Conservation (phyloP, 2,113 vertebrate genomes). For the Junco hyemalis region DNA sequence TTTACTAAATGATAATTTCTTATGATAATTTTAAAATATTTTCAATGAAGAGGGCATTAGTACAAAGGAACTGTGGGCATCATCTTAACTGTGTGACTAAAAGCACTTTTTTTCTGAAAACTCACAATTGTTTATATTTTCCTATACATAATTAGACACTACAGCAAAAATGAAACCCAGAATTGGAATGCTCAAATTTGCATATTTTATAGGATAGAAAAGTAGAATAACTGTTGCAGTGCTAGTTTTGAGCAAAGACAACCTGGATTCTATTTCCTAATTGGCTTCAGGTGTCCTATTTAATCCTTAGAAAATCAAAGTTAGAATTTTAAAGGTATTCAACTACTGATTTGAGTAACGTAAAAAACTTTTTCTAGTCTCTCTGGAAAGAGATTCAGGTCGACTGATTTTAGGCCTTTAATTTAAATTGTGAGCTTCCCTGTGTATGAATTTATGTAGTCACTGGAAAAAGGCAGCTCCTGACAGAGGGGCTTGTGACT, state of each 20-base stretch:
- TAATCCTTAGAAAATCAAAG: constrained; percentile 24
- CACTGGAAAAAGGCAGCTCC: background rate
- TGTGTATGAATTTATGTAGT: background rate
- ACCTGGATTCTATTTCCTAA: background rate
- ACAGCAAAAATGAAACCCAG: background rate
- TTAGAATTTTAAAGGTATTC: background rate
- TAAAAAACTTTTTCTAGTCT: background rate
- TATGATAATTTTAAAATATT: background rate
- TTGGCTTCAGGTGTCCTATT: background rate
- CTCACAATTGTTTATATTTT: background rate
- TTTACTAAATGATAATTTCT: background rate
- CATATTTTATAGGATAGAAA: background rate
- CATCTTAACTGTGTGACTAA: background rate
- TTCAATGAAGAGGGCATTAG: background rate
- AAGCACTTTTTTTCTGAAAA: background rate
- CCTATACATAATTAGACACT: background rate
- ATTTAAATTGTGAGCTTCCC: background rate
- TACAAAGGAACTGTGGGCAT: background rate
- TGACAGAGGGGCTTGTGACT: background rate
- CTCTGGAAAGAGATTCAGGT: background rate
- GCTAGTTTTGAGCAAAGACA: background rate
- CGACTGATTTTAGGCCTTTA: background rate
- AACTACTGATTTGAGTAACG: background rate
- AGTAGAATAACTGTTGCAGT: background rate
- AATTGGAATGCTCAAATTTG: background rate